Evolutionary conservation across 2,113 vertebrate species (phyloP), one percentile per base, ranked within the genome.

Genomic region (Zosterops japonicus): DNA sequence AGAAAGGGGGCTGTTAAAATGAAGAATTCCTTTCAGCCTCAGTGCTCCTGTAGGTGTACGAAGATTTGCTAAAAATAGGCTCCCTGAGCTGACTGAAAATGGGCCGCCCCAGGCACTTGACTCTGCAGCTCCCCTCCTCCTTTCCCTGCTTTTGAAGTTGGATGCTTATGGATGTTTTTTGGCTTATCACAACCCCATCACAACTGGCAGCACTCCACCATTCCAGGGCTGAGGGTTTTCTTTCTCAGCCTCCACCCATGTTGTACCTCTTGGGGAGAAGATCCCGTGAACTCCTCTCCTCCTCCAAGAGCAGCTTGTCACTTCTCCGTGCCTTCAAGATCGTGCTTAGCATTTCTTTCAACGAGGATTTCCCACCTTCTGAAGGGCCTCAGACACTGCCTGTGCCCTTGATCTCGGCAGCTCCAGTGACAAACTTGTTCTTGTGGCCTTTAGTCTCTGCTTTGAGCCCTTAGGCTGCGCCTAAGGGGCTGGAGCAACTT

Each of bases 191-290:
- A 60, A 78, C 55, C 91, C 83, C 92, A 95, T 96, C 91, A 8
- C 67, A 67, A 36, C 57, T 95, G 95, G 95, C 92, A 70, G 55
- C 5, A 0, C 46, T 92, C 92, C 91, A 80, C 74, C 2, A 35
- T 96, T 91, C 85, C 81, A 91, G 68, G 84, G 70, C 5, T 93
- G 87, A 96, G 89, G 87, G 60, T 87, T 95, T 96, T 91, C 94
- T 94, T 96, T 96, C 95, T 95, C 91, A 96, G 81, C 96, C 96
- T 94, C 95, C 96, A 94, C 95, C 95, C 94, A 95, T 70, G 59
- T 4, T 65, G 75, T 25, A 39, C 42, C 69, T 93, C 60, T 92
- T 11, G 9, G 9, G 47, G 78, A 85, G 14, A 25, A 36, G 64
- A 94, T 44, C 90, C 80, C 16, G 87, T 95, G 94, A 78, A 94